Percentiles rank a stretch among this genome's conserved stretches.
phyloP scores from a whole-genome alignment of 2,113 vertebrate genomes.

The Sprattus sprattus region DNA sequence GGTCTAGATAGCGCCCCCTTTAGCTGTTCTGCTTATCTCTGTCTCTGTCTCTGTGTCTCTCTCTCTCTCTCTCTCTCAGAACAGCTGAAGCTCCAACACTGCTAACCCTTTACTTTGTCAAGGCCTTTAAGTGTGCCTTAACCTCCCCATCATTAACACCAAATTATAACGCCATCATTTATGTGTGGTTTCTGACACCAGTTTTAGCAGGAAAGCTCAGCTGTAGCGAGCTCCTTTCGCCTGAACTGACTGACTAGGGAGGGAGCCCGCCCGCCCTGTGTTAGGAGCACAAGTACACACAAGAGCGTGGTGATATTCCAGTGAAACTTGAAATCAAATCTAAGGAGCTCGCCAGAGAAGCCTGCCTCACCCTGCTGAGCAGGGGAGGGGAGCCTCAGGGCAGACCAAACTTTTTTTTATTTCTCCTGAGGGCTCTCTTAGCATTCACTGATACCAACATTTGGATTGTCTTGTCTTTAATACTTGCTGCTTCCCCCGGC shows the following conservation, averaged over 20 bases:
- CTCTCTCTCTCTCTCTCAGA: neutral
- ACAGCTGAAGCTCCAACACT: neutral
- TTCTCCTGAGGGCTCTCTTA: neutral
- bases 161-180: neutral
- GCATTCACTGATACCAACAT: neutral
- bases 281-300: neutral
- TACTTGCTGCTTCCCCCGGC: constrained; percentile 4
- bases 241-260: neutral
- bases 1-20: neutral
- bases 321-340: neutral
- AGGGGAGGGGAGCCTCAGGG: neutral
- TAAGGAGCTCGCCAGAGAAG: neutral
- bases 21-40: neutral
- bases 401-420: neutral
- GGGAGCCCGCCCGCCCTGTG: neutral
- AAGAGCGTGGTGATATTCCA: neutral
- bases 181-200: neutral
- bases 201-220: neutral
- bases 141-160: neutral
- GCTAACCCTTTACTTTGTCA: neutral
- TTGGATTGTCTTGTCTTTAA: neutral
- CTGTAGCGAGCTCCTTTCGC: neutral
- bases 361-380: neutral
- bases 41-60: neutral
- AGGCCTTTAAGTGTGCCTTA: neutral